Base-by-base conservation (phyloP, 2,797 vertebrate species). In the Pseudomugil gertrudae region DNA sequence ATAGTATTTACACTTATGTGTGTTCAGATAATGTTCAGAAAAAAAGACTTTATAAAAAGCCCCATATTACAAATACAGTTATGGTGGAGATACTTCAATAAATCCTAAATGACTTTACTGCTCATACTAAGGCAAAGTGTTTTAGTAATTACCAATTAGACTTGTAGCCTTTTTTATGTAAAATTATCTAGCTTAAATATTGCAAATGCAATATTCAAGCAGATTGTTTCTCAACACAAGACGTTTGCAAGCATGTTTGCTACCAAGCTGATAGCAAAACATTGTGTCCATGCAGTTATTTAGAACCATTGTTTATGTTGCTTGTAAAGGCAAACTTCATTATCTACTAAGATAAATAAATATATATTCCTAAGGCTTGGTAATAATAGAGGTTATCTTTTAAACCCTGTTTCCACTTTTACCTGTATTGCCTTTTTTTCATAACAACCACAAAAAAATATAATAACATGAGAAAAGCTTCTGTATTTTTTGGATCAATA, bases 101-200 rank as follows among this genome's bases (percentile, higher is more conserved):
- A 80, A 77, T 62, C 36, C 40, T 55, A 73, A 75, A n/a, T 71
- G 56, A 69, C 62, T 77, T 68, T 69, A 48, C 40, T 66, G 48
- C 38, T n/a, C 19, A 51, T 36, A 51, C 50, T 9, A n/a, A 9
- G 6, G 38, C 2, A 43, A 43, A 43, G 19, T 43, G 19, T 21
- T 45, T 45, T 45, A 45, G 40, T 45, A n/a, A n/a, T 45, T 45
- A 45, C 40, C 19, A 21, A 7, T 21, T 8, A 43, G 17, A 43
- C 38, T 43, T 45, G 19, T n/a, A 17, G 5, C 38, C 15, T 40
- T 17, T n/a, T 40, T 40, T 40, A 40, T 40, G 15, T 15, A 19
- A 5, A 40, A 40, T 48, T 24, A 21, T 72, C 30, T 68, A 19
- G 38, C 38, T 40, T 40, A 40, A 40, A 40, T 40, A 15, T 40